Percentiles rank a stretch among this genome's conserved stretches.
phyloP scores from a whole-genome alignment of 2,797 vertebrate species.

The Lates japonicus region DNA sequence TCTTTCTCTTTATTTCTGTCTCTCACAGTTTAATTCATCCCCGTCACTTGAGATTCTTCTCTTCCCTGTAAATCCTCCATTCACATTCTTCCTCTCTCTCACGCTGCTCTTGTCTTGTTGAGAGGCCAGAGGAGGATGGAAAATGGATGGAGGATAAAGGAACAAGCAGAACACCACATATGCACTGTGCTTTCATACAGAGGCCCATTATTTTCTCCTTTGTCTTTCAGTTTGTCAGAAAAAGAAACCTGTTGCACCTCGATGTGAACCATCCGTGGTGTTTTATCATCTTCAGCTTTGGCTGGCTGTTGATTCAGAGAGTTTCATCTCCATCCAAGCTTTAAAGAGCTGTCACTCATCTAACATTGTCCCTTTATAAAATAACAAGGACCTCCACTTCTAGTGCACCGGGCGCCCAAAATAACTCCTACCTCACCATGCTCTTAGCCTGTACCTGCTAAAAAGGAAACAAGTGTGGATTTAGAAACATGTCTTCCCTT shows the following conservation, averaged over 20 bases:
- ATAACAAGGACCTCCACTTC: too few relatives aligned
- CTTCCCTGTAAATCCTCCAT: not conserved
- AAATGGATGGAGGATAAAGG: not conserved
- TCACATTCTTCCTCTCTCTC: not conserved
- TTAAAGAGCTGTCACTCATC: too few relatives aligned
- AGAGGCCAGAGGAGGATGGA: not conserved
- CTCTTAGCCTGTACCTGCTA: not conserved
- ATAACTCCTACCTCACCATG: not conserved
- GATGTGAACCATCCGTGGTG: not conserved
- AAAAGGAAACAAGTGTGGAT: too few relatives aligned
- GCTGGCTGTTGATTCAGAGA: too few relatives aligned
- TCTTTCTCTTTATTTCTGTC: not conserved
- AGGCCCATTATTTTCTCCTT: not conserved
- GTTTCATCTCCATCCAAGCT: too few relatives aligned
- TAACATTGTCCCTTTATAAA: too few relatives aligned
- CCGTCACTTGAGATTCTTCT: slow-evolving; percentile 3
- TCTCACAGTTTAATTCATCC: not conserved
- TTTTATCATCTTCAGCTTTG: not conserved
- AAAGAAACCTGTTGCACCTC: not conserved
- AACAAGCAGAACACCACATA: not conserved
- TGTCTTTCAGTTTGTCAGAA: not conserved
- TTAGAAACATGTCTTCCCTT: too few relatives aligned
- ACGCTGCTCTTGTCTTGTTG: not conserved
- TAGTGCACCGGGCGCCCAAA: too few relatives aligned
- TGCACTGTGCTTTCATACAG: not conserved